Conservation (phyloP, 2,888 invertebrate species). For the Nebria brevicollis region DNA sequence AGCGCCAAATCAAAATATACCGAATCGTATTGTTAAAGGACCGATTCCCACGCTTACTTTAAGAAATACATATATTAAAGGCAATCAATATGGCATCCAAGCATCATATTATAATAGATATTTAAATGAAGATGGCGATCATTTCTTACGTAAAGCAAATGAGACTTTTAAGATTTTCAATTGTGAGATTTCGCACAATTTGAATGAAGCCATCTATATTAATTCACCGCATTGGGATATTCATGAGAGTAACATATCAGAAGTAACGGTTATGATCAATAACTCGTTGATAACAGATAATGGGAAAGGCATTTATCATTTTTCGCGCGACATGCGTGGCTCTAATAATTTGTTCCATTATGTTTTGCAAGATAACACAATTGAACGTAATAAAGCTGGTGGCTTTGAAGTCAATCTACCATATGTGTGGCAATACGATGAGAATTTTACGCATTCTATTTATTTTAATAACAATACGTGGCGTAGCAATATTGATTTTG, state of each 20-base stretch:
- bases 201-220: conserved; percentile 81
- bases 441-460: conserved; percentile 92
- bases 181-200: conserved; percentile 84
- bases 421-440: conserved; percentile 95
- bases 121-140: conserved; percentile 85
- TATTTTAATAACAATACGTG: conserved; percentile 89
- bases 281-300: conserved; percentile 87
- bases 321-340: conserved; percentile 91
- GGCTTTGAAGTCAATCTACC: conserved; percentile 92
- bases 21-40: conserved; percentile 79
- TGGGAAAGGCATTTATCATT: conserved; percentile 86
- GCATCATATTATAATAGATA: conserved; percentile 90
- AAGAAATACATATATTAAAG: conserved; percentile 78
- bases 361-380: conserved; percentile 84
- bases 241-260: conserved; percentile 86
- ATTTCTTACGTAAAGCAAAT: conserved; percentile 87
- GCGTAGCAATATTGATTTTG: conserved; percentile 86
- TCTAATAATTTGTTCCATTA: conserved; percentile 99
- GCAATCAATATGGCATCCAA: conserved; percentile 83
- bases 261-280: conserved; percentile 90
- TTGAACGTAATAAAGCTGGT: conserved; percentile 85
- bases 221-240: conserved; percentile 89
- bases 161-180: conserved; percentile 84
- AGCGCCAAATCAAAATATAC: conserved; percentile 78
- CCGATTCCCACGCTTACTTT: conserved; percentile 81